Conservation (phyloP, 2,888 invertebrate genomes). For the Synanthedon vespiformis region DNA sequence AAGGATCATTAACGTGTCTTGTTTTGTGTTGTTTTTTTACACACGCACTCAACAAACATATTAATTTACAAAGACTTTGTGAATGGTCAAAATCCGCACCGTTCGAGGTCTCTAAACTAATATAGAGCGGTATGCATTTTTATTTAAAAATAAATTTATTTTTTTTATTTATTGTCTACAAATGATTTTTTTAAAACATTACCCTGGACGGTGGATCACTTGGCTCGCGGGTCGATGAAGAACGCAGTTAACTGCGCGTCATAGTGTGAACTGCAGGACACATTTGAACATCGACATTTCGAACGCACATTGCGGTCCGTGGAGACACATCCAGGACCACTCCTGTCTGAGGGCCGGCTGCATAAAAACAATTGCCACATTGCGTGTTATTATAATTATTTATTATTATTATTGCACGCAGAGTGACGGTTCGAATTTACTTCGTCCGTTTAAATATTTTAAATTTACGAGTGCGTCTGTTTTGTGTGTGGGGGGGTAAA, state of each 20-base stretch:
- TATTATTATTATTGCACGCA: too few relatives aligned
- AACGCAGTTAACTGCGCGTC: background rate
- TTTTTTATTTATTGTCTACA: too few relatives aligned
- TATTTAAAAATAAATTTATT: too few relatives aligned
- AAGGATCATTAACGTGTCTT: too few relatives aligned
- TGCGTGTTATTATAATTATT: background rate
- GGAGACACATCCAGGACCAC: slow-evolving; percentile 1
- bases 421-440: background rate
- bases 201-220: background rate
- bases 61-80: too few relatives aligned
- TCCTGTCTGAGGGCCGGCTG: background rate
- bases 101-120: too few relatives aligned
- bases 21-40: too few relatives aligned
- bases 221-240: background rate
- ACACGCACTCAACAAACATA: too few relatives aligned
- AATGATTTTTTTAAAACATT: background rate
- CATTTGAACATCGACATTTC: slow-evolving; percentile 1
- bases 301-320: background rate
- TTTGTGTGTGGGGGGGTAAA: too few relatives aligned
- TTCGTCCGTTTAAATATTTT: background rate
- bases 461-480: too few relatives aligned
- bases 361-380: background rate
- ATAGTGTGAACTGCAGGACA: background rate
- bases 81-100: too few relatives aligned
- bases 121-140: too few relatives aligned